Evolutionary conservation across 2,797 vertebrate species (phyloP), one percentile per base, ranked within the genome.

Genomic region (Uromys caudimaculatus): DNA sequence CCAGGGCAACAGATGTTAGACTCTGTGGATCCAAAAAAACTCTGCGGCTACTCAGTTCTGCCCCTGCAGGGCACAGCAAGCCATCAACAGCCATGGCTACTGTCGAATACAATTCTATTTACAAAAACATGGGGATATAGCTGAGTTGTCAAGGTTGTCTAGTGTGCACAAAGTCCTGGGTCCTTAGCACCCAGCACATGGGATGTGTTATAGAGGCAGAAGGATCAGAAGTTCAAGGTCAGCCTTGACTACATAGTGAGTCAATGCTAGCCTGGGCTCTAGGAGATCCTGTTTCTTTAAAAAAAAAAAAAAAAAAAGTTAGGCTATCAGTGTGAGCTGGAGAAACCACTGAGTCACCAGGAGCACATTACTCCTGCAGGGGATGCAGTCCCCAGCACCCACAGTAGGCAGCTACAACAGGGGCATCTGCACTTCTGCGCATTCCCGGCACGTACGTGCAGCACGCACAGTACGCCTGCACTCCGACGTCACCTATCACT

Each of bases 11-110:
- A 64, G n/a, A 14, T 3, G 29, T 52, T 23, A 9, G 47, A n/a
- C 56, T n/a, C 12, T 3, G 6, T 17, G 54, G 62, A 47, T 64
- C 1, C 0, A 47, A 38, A 16, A 12, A 13, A 19, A 29, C 38
- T 35, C 62, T 52, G 64, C 13, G 52, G 27, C 9, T 50, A 7
- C 44, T 54, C 62, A 41, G 3, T 47, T 64, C 73, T 10, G 90
- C 35, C 13, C 9, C 32, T 3, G 16, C 0, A 44, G 75, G 0
- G 0, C 56, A 47, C 12, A 38, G 67, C 23, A 14, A 3, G 76
- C 60, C 50, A 19, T 16, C 73, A 69, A 2, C 11, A 4, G 19
- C 16, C 4, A 58, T 11, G 35, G 14, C 56, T 24, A 41, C 41
- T 6, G 54, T 47, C 41, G 64, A 83, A 62, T 6, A 64, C 16